Evolutionary conservation across 2,113 vertebrate genomes (phyloP), one percentile per base, ranked within the genome.

Genomic region (Halichoeres trimaculatus): DNA sequence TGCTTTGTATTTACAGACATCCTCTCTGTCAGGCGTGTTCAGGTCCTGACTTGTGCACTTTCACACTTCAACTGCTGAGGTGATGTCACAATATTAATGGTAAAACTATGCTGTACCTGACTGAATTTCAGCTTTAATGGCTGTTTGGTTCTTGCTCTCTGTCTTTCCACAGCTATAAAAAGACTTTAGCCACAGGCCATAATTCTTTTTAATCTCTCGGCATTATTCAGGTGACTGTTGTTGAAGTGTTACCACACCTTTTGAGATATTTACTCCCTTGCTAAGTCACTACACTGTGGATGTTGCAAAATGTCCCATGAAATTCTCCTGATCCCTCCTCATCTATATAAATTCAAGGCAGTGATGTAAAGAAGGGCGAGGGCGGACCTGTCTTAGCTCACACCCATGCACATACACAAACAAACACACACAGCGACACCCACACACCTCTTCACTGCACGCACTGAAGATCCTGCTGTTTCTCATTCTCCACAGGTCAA

Each of bases 401-500:
- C 36, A 19, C 22, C 35, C 35, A 51, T 4, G 30, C 58, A 23
- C 10, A 3, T 19, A 23, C 48, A 30, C 7, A 30, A 3, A 26
- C 17, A 40, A 10, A 10, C 23, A 67, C n/a, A 35, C 35, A 51
- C 58, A 23, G 40, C 1, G 17, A 51, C 36, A 41, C 52, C 22
- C 24, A 55, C 30, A 23, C 48, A 30, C 7, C 13, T 16, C 52
- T 66, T 30, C 12, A 17, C 56, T 20, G 7, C 43, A 40, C 35
- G 41, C 22, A 1, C 50, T 71, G 14, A 83, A 11, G 17, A 53
- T 30, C 54, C 24, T 64, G 47, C 22, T 58, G 69, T 68, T 83
- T 61, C 53, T 57, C 16, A 20, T 59, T 64, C 47, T 36, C 34
- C 19, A 30, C 52, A 86, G 87, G 59, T 75, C 51, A 61, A 43